Evolutionary conservation across 2,113 vertebrate genomes (phyloP), one percentile per base, ranked within the genome.

Genomic region (Anarrhichthys ocellatus): DNA sequence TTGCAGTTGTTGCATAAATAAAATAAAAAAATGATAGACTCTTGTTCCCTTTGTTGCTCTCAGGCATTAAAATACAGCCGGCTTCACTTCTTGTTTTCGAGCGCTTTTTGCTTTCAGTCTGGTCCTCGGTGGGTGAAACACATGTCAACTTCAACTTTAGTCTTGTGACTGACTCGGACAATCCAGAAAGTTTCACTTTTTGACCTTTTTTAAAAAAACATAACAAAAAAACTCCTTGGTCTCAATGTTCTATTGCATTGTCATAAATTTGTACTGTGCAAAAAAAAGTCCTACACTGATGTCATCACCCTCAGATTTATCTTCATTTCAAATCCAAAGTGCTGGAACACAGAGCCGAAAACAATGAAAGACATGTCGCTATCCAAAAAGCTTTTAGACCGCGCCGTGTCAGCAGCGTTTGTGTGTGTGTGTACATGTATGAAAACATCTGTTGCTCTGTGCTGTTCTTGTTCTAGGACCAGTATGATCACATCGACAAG

Each of bases 401-500:
- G 40, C 27, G 22, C 10, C 6, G 36, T 68, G 29, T 38, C 24
- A 27, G 6, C 32, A 10, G 5, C 22, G 44, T 82, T 44, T 67
- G 42, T 44, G 50, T 77, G 29, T 38, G 29, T 38, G 22, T 11
- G 8, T 59, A 10, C 29, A 13, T 67, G 61, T 70, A 46, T 83
- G 4, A 40, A 42, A 73, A 54, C n/a, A 13, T 6, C 8, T n/a
- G 69, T 66, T 29, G 0, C 44, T 32, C 36, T 67, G 2, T 74
- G 24, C 6, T 59, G 4, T 70, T 70, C 6, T 61, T 65, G 63
- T 73, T 18, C 63, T 8, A 97, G 97, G 97, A 97, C 92, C 97
- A 97, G 90, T 95, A 94, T 76, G 97, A 97, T 48, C 96, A 92
- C 73, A 94, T 97, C 0, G 97, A 97, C 80, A 96, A 96, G 64